Conservation (phyloP, 1,140 invertebrate species). For the Conopomorpha cramerella region DNA sequence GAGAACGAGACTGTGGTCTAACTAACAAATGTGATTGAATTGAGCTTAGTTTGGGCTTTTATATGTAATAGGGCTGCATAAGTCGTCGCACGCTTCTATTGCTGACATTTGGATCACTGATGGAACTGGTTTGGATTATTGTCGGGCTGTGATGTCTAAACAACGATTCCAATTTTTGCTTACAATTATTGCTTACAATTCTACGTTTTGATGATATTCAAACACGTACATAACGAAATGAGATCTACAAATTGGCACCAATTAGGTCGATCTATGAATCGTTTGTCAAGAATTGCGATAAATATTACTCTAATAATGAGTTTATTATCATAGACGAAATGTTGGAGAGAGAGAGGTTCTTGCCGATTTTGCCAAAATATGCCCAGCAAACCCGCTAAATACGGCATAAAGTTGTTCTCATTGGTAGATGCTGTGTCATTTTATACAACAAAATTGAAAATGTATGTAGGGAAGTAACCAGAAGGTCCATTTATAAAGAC, state of each 20-base stretch:
- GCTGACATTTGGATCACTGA: not conserved
- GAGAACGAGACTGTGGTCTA: not conserved
- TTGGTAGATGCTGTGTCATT: constrained; percentile 16
- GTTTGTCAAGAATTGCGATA: not conserved
- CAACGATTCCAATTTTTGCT: not conserved
- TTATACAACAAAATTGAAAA: constrained; percentile 20
- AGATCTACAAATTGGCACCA: too few relatives aligned
- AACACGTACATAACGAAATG: too few relatives aligned
- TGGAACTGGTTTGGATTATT: not conserved
- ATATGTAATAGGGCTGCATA: not conserved
- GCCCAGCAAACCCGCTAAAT: constrained; percentile 34
- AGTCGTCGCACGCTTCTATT: not conserved
- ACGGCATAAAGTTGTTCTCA: constrained; percentile 40
- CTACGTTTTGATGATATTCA: too few relatives aligned
- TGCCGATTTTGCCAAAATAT: constrained; percentile 38
- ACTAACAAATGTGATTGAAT: not conserved
- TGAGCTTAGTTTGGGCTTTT: not conserved
- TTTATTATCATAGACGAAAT: constrained; percentile 2
- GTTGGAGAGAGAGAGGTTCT: not conserved
- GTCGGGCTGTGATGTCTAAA: not conserved
- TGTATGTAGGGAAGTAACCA: constrained; percentile 17
- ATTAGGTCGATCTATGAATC: too few relatives aligned
- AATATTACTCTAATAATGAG: not conserved
- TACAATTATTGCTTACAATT: too few relatives aligned
- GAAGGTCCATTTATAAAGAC: constrained; percentile 6